Evolutionary conservation across 53 echinoderm and acorn worm species (phyloP).

Genomic region (Echinarachnius parma): DNA sequence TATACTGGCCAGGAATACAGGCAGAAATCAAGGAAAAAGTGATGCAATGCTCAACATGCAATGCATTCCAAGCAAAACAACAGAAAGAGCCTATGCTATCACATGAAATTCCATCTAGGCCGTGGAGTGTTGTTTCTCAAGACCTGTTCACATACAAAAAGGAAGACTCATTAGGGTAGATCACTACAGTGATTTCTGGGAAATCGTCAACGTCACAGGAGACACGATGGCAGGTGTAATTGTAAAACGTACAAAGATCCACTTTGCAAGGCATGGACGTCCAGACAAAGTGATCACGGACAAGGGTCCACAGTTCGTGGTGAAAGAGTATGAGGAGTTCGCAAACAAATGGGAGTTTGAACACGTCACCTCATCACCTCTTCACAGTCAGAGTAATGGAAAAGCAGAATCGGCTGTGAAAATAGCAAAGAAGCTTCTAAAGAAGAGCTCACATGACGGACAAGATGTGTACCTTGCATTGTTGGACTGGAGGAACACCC

Average conservation of each 20-base stretch:
- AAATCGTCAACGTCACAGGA: constrained; percentile 41
- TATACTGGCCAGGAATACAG: constrained; percentile 54
- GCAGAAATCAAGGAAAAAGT: constrained; percentile 44
- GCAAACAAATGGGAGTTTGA: constrained; percentile 51
- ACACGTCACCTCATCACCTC: constrained; percentile 41
- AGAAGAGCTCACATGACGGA: constrained; percentile 35
- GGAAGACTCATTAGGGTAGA: constrained; percentile 44
- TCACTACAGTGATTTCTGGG: constrained; percentile 50
- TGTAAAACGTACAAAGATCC: constrained; percentile 45
- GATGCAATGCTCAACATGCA: constrained; percentile 43
- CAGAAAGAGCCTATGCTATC: constrained; percentile 45
- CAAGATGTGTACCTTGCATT: constrained; percentile 44
- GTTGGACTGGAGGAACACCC: constrained; percentile 53
- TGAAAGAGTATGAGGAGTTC: constrained; percentile 48
- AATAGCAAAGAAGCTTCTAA: constrained; percentile 41
- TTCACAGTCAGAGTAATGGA: constrained; percentile 52
- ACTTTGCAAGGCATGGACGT: constrained; percentile 50
- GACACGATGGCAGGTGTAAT: constrained; percentile 36
- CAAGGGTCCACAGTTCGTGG: constrained; percentile 55
- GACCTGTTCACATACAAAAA: constrained; percentile 45
- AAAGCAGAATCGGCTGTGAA: constrained; percentile 53
- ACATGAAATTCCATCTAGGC: constrained; percentile 48
- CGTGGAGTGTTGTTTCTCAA: constrained; percentile 57
- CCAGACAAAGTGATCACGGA: constrained; percentile 41
- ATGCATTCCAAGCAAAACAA: constrained; percentile 40